phyloP scores from a whole-genome alignment of 2,797 vertebrate species.

The Sitta carolinensis region DNA sequence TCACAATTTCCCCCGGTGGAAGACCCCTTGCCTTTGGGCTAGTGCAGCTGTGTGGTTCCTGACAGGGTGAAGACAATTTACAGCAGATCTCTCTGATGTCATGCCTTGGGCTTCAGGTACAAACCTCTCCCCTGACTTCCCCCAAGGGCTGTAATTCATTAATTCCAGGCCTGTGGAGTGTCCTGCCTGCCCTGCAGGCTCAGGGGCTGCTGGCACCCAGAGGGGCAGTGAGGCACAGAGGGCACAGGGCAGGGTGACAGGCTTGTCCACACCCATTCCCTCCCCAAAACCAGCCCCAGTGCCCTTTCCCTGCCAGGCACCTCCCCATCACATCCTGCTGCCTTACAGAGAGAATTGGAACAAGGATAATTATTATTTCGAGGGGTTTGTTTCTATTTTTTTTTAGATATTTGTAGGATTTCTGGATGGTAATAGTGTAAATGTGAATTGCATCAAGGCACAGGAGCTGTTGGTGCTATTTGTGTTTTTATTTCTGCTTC shows the following conservation, averaged over 20 bases:
- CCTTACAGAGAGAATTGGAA: not conserved
- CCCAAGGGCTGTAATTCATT: not conserved
- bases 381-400: not conserved
- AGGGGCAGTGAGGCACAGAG: not conserved
- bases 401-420: not conserved
- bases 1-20: not conserved
- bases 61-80: not conserved
- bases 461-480: not conserved
- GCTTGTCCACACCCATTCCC: fast-evolving
- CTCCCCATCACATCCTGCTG: not conserved
- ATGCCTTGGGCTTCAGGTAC: not conserved
- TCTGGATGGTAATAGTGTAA: not conserved
- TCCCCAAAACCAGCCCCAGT: not conserved
- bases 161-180: not conserved
- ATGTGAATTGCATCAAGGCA: not conserved
- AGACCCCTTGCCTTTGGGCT: not conserved
- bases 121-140: not conserved
- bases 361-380: not conserved
- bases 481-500: not conserved
- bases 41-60: not conserved
- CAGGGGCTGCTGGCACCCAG: not conserved
- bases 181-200: not conserved
- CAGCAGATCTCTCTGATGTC: not conserved
- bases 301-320: not conserved
- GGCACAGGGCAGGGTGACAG: not conserved